A percentile compares a stretch with the other conserved stretches of the same genome.
Conservation (phyloP, 1,140 invertebrate species). For the Holotrichia oblita region DNA sequence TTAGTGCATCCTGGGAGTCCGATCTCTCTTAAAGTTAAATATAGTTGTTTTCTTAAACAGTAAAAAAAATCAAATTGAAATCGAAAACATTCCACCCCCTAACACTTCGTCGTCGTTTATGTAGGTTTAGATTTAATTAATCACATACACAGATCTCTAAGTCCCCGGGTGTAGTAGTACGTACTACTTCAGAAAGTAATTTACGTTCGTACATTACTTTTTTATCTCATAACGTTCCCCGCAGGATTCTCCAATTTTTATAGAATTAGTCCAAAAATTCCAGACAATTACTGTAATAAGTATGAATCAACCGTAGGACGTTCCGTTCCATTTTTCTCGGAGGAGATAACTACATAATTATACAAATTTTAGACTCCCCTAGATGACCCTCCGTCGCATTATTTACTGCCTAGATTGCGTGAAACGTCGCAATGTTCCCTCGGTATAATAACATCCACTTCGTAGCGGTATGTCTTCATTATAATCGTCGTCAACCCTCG, state of each 20-base stretch:
- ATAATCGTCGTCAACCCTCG: constrained; percentile 22
- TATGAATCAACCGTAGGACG: not conserved
- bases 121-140: too few species aligned
- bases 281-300: not conserved
- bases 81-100: too few species aligned
- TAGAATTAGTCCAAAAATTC: constrained; percentile 4
- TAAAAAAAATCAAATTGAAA: too few species aligned
- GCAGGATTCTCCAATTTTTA: not conserved
- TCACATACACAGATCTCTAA: too few species aligned
- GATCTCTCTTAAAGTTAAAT: too few species aligned
- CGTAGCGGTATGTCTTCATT: constrained; percentile 25
- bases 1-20: too few species aligned
- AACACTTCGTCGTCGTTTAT: too few species aligned
- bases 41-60: too few species aligned
- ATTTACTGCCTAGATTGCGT: constrained; percentile 9
- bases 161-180: too few species aligned
- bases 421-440: not conserved
- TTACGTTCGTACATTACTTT: not conserved
- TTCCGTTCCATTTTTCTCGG: not conserved
- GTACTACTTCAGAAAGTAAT: too few species aligned
- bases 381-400: not conserved
- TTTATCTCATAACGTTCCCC: not conserved
- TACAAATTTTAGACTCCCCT: not conserved
- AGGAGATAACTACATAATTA: constrained; percentile 8
- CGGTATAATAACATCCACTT: constrained; percentile 6